Evolutionary conservation across 2,888 invertebrate species (phyloP), one percentile per base, ranked within the genome.

Genomic region (Galerucella nymphaeae): DNA sequence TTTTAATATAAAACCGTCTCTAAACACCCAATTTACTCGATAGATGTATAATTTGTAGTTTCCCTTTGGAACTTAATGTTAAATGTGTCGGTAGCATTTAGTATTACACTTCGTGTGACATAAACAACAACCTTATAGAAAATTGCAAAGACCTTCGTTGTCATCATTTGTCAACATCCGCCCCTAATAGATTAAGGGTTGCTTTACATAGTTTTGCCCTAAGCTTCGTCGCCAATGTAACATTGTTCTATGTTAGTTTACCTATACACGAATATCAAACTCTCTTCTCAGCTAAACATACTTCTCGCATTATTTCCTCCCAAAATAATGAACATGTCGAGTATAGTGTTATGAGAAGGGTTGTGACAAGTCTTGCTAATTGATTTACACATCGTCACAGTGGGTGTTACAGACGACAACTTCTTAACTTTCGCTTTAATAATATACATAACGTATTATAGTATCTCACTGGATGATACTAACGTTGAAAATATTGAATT

Each of bases 231-330:
- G 45, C 61, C 65, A 62, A 59, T 41, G 18, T 76, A 74, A 76
- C 76, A 75, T 75, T 75, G 75, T 75, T 75, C 72, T 23, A 61
- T 69, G 53, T 70, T 73, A 75, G 75, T 75, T 75, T 75, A 75
- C 75, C 71, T 66, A 72, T 70, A 71, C 72, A 75, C 73, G 58
- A 66, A 55, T 75, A 73, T 62, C 71, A 71, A 75, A 73, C 68
- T 73, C 71, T 68, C 58, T 64, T 66, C 66, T 42, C 42, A 10
- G 18, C 61, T 42, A 11, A 63, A 72, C 75, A 72, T 75, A 75
- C 66, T 70, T 70, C 70, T 72, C 61, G 23, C 75, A 72, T 72
- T 75, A 75, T 72, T 70, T 70, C 64, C 67, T 72, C 72, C 70
- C 75, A 75, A 75, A 75, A 75, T 72, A 72, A 75, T 75, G 72